Percentiles rank a stretch among this genome's conserved stretches.
Evolutionary conservation across 2,113 vertebrate genomes (phyloP).

Genomic region (Triplophysa tibetana): DNA sequence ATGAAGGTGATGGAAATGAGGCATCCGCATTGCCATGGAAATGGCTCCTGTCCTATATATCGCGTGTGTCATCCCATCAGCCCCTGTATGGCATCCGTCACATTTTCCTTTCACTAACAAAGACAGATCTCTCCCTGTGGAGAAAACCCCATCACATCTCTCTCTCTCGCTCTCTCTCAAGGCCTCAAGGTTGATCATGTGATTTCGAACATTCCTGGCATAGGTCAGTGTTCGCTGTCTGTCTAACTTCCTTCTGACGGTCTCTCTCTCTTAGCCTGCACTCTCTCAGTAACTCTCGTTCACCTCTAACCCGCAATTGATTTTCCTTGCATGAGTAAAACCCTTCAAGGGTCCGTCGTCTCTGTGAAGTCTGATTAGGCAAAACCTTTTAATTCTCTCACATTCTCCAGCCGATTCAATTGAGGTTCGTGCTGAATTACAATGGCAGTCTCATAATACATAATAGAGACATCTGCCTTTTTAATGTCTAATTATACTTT

Average conservation of each 20-base stretch:
- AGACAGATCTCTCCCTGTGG: constrained; percentile 74
- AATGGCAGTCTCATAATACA: constrained; percentile 6
- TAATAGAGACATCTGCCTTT: background rate
- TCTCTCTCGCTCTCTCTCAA: constrained; percentile 11
- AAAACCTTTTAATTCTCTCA: constrained; percentile 10
- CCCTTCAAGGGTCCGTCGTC: background rate
- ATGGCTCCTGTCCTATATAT: constrained; percentile 68
- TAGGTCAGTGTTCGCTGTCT: constrained; percentile 6
- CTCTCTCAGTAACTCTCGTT: constrained; percentile 1
- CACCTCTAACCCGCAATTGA: constrained; percentile 25
- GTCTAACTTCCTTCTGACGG: background rate
- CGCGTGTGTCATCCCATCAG: constrained; percentile 79
- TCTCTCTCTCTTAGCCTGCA: constrained; percentile 1
- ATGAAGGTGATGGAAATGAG: background rate
- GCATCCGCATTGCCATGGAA: background rate
- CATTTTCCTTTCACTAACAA: constrained; percentile 81
- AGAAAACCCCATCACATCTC: constrained; percentile 53
- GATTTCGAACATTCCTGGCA: background rate
- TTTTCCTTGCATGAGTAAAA: constrained; percentile 13
- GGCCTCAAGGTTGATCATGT: constrained; percentile 20
- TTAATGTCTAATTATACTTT: background rate
- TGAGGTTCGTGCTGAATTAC: background rate
- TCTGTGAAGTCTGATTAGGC: background rate
- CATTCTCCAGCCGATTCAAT: constrained; percentile 5
- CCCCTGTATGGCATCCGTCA: constrained; percentile 83